These are phyloP conservation scores for Apoderus coryli DNA, from an alignment of 2,888 invertebrate genomes.

Conservation along the genomic window DNA sequence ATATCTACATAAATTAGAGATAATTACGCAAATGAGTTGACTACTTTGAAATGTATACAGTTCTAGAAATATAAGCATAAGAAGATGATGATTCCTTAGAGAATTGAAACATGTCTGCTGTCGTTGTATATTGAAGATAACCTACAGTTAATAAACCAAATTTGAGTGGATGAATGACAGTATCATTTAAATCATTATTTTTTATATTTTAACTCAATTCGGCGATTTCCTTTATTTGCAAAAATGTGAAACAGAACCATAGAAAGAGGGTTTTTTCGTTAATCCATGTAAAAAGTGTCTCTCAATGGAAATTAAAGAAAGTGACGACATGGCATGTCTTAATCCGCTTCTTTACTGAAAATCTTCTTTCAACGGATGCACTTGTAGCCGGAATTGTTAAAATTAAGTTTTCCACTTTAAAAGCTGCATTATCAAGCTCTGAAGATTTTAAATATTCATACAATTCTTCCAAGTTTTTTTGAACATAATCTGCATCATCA, in stretches of 20 bases:
- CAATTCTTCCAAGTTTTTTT: constrained; percentile 10
- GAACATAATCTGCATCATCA: constrained; percentile 11
- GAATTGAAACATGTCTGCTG: no score
- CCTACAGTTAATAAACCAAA: no score
- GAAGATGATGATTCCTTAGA: no score
- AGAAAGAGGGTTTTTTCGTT: constrained; percentile 10
- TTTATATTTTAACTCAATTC: constrained; percentile 10
- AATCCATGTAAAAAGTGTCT: constrained; percentile 9
- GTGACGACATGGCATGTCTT: constrained; percentile 11
- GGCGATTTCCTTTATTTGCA: no score
- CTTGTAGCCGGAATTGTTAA: no score
- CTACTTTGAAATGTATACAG: no score
- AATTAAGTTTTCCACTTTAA: constrained; percentile 12
- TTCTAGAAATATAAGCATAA: no score
- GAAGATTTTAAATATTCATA: constrained; percentile 12
- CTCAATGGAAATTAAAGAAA: constrained; percentile 10
- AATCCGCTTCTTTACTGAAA: constrained; percentile 12
- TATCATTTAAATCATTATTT: not conserved
- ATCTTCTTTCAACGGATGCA: constrained; percentile 12
- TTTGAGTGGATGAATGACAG: no score
- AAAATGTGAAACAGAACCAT: constrained; percentile 10
- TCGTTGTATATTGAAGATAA: no score
- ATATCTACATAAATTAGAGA: no score
- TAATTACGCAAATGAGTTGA: no score
- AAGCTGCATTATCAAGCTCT: constrained; percentile 13